Evolutionary conservation across 2,888 invertebrate genomes (phyloP).

Genomic region (Mactromeris polynyma): DNA sequence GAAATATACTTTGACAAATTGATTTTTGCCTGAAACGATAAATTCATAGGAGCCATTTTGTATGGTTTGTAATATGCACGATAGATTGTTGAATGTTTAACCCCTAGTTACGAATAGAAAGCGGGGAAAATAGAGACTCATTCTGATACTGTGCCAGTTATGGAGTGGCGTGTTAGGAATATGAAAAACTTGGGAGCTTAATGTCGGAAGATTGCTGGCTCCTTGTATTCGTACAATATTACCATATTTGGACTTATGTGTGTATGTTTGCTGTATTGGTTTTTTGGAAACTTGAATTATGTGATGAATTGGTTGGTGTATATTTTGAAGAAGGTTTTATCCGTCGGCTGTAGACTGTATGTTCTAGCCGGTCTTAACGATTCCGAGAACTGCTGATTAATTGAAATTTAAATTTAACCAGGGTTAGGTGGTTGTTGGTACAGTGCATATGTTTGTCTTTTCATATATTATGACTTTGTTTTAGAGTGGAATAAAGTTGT

Average conservation of each 20-base stretch:
- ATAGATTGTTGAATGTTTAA: background rate
- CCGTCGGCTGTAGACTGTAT: too few relatives aligned
- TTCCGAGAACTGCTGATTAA: too few relatives aligned
- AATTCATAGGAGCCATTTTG: constrained; percentile 7
- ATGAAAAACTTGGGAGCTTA: background rate
- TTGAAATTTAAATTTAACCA: too few relatives aligned
- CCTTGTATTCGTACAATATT: background rate
- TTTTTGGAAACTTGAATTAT: background rate
- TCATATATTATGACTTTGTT: too few relatives aligned
- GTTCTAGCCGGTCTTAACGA: too few relatives aligned
- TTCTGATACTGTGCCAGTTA: background rate
- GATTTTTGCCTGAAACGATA: constrained; percentile 33
- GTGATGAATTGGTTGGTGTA: background rate
- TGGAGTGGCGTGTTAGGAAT: background rate
- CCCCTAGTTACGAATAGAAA: background rate
- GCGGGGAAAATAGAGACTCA: background rate
- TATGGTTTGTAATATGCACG: background rate
- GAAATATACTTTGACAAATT: constrained; percentile 33
- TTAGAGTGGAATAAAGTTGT: too few relatives aligned
- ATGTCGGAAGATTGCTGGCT: background rate
- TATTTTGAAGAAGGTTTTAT: background rate
- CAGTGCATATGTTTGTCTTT: too few relatives aligned
- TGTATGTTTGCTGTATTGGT: background rate
- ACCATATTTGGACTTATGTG: background rate
- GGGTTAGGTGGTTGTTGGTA: too few relatives aligned